A percentile compares a stretch with the other conserved stretches of the same genome.
phyloP scores from a whole-genome alignment of 2,888 invertebrate genomes.

The Pelosia muscerda region DNA sequence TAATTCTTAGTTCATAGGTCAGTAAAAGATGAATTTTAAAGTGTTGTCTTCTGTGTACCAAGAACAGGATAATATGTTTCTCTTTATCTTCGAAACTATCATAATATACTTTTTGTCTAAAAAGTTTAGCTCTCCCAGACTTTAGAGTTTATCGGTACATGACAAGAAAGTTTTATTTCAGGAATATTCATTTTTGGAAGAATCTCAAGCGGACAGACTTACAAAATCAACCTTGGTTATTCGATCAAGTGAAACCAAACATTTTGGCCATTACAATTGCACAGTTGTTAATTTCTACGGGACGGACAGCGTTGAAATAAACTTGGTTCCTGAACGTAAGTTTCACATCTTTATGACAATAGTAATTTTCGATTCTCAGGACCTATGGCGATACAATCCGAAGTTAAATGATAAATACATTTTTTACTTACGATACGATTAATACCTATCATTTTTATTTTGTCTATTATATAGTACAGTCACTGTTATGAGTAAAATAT shows the following conservation, averaged over 20 bases:
- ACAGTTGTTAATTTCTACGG: conserved; percentile 97
- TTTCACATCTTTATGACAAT: conserved; percentile 46
- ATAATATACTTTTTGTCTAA: conserved; percentile 29
- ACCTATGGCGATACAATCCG: not conserved
- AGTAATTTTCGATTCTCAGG: not conserved
- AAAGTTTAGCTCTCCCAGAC: conserved; percentile 27
- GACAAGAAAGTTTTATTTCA: conserved; percentile 61
- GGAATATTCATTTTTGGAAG: conserved; percentile 92
- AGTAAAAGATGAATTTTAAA: conserved; percentile 43
- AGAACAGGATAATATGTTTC: conserved; percentile 40
- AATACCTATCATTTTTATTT: too few relatives aligned
- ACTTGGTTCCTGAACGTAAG: conserved; percentile 95
- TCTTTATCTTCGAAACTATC: conserved; percentile 39
- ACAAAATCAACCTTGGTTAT: conserved; percentile 94
- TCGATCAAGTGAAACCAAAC: conserved; percentile 91
- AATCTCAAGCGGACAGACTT: conserved; percentile 91
- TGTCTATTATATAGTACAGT: too few relatives aligned
- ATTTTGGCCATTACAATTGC: conserved; percentile 97
- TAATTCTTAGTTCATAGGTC: conserved; percentile 36
- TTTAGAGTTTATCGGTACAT: conserved; percentile 36
- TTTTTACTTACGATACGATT: too few relatives aligned
- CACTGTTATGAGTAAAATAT: not conserved
- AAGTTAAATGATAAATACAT: too few relatives aligned
- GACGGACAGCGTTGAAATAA: conserved; percentile 93
- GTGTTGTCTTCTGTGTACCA: conserved; percentile 23